phyloP scores from a whole-genome alignment of 2,797 vertebrate genomes.

The Notolabrus celidotus region DNA sequence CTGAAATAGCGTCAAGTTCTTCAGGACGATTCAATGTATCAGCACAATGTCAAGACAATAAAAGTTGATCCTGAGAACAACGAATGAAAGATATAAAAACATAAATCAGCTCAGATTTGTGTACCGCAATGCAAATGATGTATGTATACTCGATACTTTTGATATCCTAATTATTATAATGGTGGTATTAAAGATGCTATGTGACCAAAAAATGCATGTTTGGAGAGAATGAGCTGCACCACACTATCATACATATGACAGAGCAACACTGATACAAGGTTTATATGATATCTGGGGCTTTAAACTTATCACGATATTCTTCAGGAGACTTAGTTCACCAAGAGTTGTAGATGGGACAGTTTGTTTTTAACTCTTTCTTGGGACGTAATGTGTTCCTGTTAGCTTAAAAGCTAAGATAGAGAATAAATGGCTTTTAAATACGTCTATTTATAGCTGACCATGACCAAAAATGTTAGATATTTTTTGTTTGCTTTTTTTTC shows the following conservation, averaged over 20 bases:
- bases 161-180: conserved; percentile 87
- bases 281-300: background rate
- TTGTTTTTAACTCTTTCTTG: too few species aligned
- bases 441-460: too few species aligned
- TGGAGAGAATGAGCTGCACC: conserved; percentile 56
- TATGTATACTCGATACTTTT: conserved; percentile 88
- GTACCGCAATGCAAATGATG: conserved; percentile 86
- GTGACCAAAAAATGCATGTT: conserved; percentile 79
- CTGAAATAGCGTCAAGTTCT: conserved; percentile 80
- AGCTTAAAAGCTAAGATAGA: too few species aligned
- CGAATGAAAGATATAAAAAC: conserved; percentile 81
- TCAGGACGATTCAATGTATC: conserved; percentile 83
- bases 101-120: conserved; percentile 84
- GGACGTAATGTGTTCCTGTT: too few species aligned
- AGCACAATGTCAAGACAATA: conserved; percentile 84
- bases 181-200: conserved; percentile 88
- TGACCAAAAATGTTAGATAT: too few species aligned
- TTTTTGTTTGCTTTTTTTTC: too few species aligned
- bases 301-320: background rate
- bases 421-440: too few species aligned
- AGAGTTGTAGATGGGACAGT: background rate
- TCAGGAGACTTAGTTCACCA: background rate
- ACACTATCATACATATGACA: conserved; percentile 24
- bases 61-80: conserved; percentile 80
- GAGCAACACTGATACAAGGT: background rate